A percentile compares a stretch with the other conserved stretches of the same genome.
These are phyloP conservation scores for Myopa tessellatipennis DNA, from an alignment of 2,888 invertebrate species.

Conservation along the genomic window DNA sequence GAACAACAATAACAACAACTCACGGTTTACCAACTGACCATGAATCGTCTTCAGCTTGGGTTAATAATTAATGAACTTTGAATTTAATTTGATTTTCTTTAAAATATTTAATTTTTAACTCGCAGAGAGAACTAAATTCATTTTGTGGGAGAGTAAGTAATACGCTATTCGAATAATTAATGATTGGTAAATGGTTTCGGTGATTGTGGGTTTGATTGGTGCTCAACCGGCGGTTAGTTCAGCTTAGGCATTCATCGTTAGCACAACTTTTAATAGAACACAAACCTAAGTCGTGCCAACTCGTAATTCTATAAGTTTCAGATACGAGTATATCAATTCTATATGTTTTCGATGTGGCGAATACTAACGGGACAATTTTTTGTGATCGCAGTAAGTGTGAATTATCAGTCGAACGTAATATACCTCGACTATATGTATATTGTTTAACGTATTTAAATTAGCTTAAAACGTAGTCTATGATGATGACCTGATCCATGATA, in stretches of 20 bases:
- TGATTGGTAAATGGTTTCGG: not conserved
- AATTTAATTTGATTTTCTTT: too few relatives aligned
- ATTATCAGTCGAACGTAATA: not conserved
- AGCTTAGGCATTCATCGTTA: not conserved
- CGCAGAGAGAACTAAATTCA: not conserved
- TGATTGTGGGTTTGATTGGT: not conserved
- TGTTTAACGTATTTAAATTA: too few relatives aligned
- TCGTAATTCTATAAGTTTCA: not conserved
- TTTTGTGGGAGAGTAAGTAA: not conserved
- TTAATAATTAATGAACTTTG: not conserved
- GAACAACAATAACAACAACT: not conserved
- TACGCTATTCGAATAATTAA: not conserved
- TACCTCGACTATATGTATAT: too few relatives aligned
- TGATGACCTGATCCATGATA: too few relatives aligned
- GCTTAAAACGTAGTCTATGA: too few relatives aligned
- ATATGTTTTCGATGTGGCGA: not conserved
- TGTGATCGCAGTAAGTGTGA: conserved; percentile 4
- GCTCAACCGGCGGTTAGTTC: not conserved
- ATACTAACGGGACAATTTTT: not conserved
- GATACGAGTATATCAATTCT: not conserved
- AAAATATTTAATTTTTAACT: not conserved
- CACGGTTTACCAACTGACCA: conserved; percentile 16
- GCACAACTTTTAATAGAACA: not conserved
- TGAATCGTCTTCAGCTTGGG: conserved; percentile 14
- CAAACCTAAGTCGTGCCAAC: not conserved